phyloP scores from a whole-genome alignment of 2,113 vertebrate species.

The mouse (Mus musculus) region GRCm39 chr11:56016501-56017000 shows the following conservation, averaged over 20 bases:
- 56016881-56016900: not conserved
- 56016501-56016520: not conserved
- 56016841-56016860: not conserved
- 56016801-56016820: not conserved
- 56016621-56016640: not conserved
- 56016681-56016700: not conserved
- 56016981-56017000: too few relatives aligned
- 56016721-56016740: too few relatives aligned
- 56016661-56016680: not conserved
- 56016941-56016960: not conserved
- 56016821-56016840: not conserved
- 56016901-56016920: not conserved
- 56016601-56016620: not conserved
- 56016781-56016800: not conserved
- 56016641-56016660: not conserved
- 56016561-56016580: too few relatives aligned
- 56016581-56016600: too few relatives aligned
- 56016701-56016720: not conserved
- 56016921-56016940: not conserved
- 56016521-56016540: not conserved
- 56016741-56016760: not conserved
- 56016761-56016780: not conserved
- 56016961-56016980: not conserved
- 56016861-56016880: not conserved
- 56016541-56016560: not conserved